These are phyloP conservation scores for Himalopsyche anomala DNA, from an alignment of 2,888 invertebrate species.

Conservation along the genomic window DNA sequence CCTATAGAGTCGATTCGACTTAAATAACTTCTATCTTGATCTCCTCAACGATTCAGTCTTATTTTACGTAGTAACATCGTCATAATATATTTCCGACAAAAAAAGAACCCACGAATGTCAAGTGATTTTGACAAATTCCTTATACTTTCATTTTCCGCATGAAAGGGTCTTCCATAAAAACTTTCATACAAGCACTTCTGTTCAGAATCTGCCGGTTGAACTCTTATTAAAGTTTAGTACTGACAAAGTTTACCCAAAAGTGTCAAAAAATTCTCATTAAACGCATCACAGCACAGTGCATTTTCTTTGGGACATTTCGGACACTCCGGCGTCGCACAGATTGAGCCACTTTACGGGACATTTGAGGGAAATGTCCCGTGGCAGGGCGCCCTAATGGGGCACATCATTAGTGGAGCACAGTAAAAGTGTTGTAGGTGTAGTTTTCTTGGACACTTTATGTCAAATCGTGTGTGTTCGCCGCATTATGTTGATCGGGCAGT, in stretches of 20 bases:
- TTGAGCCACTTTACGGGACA: conserved; percentile 39
- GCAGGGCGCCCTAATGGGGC: conserved; percentile 32
- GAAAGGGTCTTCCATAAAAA: neutral
- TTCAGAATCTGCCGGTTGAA: neutral
- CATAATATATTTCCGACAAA: too few species aligned
- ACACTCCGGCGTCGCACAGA: neutral
- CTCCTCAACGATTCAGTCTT: too few species aligned
- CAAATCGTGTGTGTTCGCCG: conserved; percentile 2
- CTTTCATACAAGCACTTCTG: neutral
- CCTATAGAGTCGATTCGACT: too few species aligned
- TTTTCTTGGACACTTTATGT: conserved; percentile 42
- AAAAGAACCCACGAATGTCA: too few species aligned
- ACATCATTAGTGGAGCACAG: conserved; percentile 34
- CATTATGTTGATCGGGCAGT: neutral
- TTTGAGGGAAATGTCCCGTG: conserved; percentile 39
- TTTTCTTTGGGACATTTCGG: conserved; percentile 16
- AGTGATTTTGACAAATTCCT: too few species aligned
- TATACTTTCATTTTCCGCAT: too few species aligned
- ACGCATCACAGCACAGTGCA: conserved; percentile 16
- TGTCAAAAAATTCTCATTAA: conserved; percentile 28
- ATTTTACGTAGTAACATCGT: too few species aligned
- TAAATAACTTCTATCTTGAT: too few species aligned
- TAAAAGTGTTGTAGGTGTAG: conserved; percentile 27
- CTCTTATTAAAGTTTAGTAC: conserved; percentile 19
- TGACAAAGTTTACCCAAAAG: neutral